These are phyloP conservation scores for Eulemur rufifrons DNA, from an alignment of 2,113 vertebrate species.

Conservation along the genomic window DNA sequence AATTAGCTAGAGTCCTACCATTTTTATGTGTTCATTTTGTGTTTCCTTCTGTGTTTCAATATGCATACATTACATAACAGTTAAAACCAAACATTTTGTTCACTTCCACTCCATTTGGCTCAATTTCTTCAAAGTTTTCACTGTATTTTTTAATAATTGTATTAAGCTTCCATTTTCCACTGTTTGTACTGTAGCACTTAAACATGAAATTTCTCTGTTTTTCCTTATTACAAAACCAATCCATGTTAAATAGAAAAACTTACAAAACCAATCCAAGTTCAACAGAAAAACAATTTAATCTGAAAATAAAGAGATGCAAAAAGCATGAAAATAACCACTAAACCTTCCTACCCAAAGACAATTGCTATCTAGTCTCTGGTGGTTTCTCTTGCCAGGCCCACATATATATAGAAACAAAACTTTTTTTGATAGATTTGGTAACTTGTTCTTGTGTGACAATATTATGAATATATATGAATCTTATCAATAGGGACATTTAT, in stretches of 20 bases:
- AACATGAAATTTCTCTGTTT: background rate
- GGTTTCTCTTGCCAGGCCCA: background rate
- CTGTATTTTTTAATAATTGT: constrained; percentile 1
- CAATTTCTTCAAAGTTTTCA: constrained; percentile 12
- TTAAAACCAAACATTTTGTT: constrained; percentile 30
- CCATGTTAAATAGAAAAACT: background rate
- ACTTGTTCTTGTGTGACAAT: background rate
- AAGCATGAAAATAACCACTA: background rate
- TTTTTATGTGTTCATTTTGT: constrained; percentile 15
- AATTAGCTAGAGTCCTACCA: background rate
- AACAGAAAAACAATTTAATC: constrained; percentile 2
- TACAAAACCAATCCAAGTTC: background rate
- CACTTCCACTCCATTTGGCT: background rate
- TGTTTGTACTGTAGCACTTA: background rate
- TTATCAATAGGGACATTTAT: background rate
- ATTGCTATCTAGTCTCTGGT: background rate
- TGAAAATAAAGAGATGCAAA: background rate
- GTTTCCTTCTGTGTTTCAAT: background rate
- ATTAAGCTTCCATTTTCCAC: constrained; percentile 25
- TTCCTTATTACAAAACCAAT: background rate
- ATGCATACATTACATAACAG: background rate
- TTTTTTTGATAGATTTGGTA: background rate
- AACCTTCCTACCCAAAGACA: background rate
- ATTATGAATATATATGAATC: background rate
- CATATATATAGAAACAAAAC: background rate